Evolutionary conservation across 1,140 invertebrate genomes (phyloP), one percentile per base, ranked within the genome.

Genomic region (Aphidius ervi): DNA sequence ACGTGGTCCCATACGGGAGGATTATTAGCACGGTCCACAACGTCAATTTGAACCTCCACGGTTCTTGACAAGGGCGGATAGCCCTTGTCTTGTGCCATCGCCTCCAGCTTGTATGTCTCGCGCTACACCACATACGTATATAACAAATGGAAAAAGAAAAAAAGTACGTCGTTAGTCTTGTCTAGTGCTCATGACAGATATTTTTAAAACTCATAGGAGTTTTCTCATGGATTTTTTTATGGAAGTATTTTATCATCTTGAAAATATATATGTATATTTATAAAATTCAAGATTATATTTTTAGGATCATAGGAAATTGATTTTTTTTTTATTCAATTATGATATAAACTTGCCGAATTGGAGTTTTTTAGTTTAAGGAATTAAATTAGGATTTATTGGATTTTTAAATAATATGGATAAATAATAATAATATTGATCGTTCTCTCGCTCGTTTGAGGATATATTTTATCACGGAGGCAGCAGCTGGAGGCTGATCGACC

Each of bases 11-110:
- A 97, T 78, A 96, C 89, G 80, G 94, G 94, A 79, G 94, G 93
- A 86, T 96, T 96, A 88, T 95, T 96, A 70, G 91, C 91, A 81
- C 94, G 89, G 85, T 97, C 93, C 84, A 96, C 94, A 83, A 96
- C 93, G 85, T 96, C 94, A 85, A 97, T 95, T 82, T 94, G 90
- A 82, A 97, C 93, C 83, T 95, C 94, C 82, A 97, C 94, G 78
- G 92, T 92, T 84, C 93, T 86, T 77, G 91, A 93, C 80, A 95
- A 87, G 82, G 92, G 88, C 79, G 93, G 92, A 82, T 88, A 92
- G 77, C 94, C 94, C 86, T 94, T 94, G 85, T 96, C 94, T 88
- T 93, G 88, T 82, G 94, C 94, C 86, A 92, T 94, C 78, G 94
- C 94, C 85, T 94, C 92, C 88, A 97, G 86, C 84, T 93, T 94